Percentiles rank a stretch among this genome's conserved stretches.
These are phyloP conservation scores for Saguinus midas DNA, from an alignment of 2,113 vertebrate species.

Conservation along the genomic window DNA sequence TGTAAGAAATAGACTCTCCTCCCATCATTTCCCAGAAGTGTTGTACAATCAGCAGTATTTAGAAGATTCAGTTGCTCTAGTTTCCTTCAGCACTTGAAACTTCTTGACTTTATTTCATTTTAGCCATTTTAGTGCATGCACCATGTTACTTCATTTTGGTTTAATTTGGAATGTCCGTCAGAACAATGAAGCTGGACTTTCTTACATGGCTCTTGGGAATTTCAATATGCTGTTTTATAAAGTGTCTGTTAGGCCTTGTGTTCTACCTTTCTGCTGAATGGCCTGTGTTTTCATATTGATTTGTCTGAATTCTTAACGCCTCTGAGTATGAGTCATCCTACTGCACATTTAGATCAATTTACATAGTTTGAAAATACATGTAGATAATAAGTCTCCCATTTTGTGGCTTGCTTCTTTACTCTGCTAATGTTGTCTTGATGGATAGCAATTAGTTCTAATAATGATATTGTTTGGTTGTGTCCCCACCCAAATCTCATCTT, in stretches of 20 bases:
- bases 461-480: too few species aligned
- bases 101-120: too few species aligned
- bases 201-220: not conserved
- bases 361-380: not conserved
- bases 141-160: too few species aligned
- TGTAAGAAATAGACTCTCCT: not conserved
- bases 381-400: not conserved
- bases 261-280: rapidly evolving
- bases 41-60: too few species aligned
- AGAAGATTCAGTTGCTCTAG: too few species aligned
- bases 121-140: too few species aligned
- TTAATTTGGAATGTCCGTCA: too few species aligned
- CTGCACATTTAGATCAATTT: not conserved
- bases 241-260: not conserved
- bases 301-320: not conserved
- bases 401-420: not conserved
- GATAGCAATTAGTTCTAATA: not conserved
- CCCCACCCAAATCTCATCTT: too few species aligned
- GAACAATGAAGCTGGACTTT: not conserved
- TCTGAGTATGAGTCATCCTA: not conserved
- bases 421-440: not conserved
- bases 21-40: too few species aligned
- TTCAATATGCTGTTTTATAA: not conserved
- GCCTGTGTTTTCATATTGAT: not conserved
- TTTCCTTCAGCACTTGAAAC: too few species aligned